These are phyloP conservation scores for Saguinus imperator DNA, from an alignment of 2,113 vertebrate species.

Conservation along the genomic window DNA sequence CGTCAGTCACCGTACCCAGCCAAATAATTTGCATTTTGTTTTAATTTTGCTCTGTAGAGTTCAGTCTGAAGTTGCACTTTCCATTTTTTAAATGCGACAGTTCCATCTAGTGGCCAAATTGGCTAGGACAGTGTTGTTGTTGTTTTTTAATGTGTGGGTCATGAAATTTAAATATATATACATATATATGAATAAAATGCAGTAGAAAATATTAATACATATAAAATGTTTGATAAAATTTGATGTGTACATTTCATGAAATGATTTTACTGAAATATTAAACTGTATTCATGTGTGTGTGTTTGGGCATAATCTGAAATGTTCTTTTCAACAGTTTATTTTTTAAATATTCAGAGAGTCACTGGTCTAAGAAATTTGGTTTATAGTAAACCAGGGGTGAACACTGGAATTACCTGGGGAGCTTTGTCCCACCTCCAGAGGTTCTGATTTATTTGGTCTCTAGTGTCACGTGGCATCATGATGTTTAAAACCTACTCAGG, in stretches of 20 bases:
- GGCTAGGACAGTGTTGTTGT: not conserved
- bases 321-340: not conserved
- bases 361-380: not conserved
- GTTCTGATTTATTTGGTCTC: not conserved
- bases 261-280: not conserved
- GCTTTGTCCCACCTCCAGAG: not conserved
- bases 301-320: not conserved
- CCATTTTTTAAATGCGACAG: slow-evolving; percentile 45
- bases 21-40: not conserved
- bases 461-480: not conserved
- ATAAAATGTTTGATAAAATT: not conserved
- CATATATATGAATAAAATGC: not conserved
- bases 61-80: not conserved
- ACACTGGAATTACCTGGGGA: not conserved
- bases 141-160: not conserved
- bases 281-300: not conserved
- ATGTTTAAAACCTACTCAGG: not conserved
- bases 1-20: too few relatives aligned
- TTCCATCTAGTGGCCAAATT: slow-evolving; percentile 62
- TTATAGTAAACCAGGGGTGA: not conserved
- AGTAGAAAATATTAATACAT: not conserved
- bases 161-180: not conserved
- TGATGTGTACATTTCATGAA: not conserved
- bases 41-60: not conserved
- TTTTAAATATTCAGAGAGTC: not conserved